These are phyloP conservation scores for Drosophila persimilis DNA, from an alignment of 1,140 invertebrate species.

Conservation along the genomic window DNA sequence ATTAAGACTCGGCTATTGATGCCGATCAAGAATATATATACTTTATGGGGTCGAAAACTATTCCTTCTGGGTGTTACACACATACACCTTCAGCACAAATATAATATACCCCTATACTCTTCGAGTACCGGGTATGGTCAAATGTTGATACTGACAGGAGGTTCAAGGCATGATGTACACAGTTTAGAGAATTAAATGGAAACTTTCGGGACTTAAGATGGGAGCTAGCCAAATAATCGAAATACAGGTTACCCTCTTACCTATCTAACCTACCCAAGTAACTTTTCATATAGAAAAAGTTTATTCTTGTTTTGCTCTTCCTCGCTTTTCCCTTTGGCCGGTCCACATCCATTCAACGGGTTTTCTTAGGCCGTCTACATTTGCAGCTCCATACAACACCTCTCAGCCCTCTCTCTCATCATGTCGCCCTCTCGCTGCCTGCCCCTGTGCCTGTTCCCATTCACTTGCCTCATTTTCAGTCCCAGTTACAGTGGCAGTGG, in stretches of 20 bases:
- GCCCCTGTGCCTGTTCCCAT: conserved; percentile 30
- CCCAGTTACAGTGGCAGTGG: conserved; percentile 52
- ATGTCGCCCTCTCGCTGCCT: neutral
- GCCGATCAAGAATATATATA: too few species aligned
- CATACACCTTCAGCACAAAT: too few species aligned
- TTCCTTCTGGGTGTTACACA: too few species aligned
- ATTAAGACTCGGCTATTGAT: too few species aligned
- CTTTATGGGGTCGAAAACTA: too few species aligned
- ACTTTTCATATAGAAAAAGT: conserved; percentile 3
- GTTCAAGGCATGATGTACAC: too few species aligned
- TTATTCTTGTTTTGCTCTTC: conserved; percentile 21
- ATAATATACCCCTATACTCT: too few species aligned
- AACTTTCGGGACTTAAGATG: too few species aligned
- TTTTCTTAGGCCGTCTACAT: conserved; percentile 38
- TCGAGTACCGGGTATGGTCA: too few species aligned
- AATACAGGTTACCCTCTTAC: conserved; percentile 41
- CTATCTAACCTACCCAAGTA: conserved; percentile 65
- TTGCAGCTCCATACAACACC: conserved; percentile 6
- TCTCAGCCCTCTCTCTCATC: neutral
- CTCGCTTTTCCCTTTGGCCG: conserved; percentile 12
- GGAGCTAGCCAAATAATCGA: too few species aligned
- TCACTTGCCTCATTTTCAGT: conserved; percentile 71
- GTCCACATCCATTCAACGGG: conserved; percentile 37
- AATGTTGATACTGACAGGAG: too few species aligned
- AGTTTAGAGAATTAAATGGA: too few species aligned